Base-by-base conservation (phyloP, 2,888 invertebrate species). In the Mesochorus sp. region DNA sequence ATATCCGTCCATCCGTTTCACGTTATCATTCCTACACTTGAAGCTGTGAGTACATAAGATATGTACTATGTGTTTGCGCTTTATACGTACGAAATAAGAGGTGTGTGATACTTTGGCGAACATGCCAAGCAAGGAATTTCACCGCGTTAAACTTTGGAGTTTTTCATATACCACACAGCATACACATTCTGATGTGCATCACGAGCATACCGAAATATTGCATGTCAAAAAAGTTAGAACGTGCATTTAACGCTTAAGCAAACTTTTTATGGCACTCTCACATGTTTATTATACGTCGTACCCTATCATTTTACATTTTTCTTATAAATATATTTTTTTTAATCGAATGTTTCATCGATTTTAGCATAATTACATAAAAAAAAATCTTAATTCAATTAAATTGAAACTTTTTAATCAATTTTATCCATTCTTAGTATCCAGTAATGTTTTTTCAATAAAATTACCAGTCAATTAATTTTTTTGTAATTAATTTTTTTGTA, bases 1-100 rank as follows among this genome's bases (percentile, higher is more conserved):
- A 37, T 61, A 49, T 70, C 47, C 75, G 47, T 64, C 51, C 72
- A 62, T 79, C 62, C 76, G 62, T 76, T 73, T 76, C 64, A 24
- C 67, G 59, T 72, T 76, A 79, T 68, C 72, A 31, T 51, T 39
- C 47, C 44, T 14, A 37, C 59, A 57, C 53, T 37, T 28, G 47
- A 59, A 53, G 39, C 31, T 28, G 26, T 34, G 28, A 26, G 19
- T 39, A 28, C 3, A 21, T 61, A 42, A 34, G 47, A 55, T 73
- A 67, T 42, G n/a, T n/a, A n/a, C n/a, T n/a, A n/a, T n/a, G n/a
- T n/a, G 47, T 67, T 77, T 55, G 37, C 62, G 39, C 17, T 62
- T 53, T 47, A 28, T 49, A n/a, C n/a, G 47, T 49, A 55, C 59
- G 66, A 61, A 19, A 55, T 39, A 14, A 72, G 39, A 70, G 47